Conservation (phyloP, 2,888 invertebrate species). For the Kryphioiulus occultus region DNA sequence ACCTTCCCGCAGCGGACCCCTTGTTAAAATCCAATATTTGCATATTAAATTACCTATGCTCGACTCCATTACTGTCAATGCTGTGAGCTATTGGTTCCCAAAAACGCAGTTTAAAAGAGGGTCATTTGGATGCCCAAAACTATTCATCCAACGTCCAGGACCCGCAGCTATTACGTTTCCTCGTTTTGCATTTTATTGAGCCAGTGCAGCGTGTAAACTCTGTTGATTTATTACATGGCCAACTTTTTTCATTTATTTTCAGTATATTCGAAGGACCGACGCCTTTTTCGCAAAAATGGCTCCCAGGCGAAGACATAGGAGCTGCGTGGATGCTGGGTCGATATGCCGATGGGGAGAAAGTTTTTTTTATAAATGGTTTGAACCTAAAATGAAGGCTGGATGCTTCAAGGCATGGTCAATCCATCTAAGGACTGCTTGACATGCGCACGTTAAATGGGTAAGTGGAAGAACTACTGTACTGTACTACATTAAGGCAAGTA, state of each 20-base stretch:
- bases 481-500: no score
- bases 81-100: background rate
- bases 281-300: conserved; percentile 16
- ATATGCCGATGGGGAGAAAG: background rate
- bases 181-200: conserved; percentile 31
- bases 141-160: conserved; percentile 20
- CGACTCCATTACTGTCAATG: conserved; percentile 22
- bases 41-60: conserved; percentile 21
- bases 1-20: background rate
- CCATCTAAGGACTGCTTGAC: background rate
- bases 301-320: background rate
- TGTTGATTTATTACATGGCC: conserved; percentile 4
- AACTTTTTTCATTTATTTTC: conserved; percentile 35
- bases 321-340: conserved; percentile 1
- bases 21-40: conserved; percentile 31
- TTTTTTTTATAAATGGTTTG: background rate
- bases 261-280: background rate
- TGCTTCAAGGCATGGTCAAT: background rate
- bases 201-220: conserved; percentile 35
- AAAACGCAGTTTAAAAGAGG: background rate
- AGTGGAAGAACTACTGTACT: background rate
- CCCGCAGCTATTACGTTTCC: background rate
- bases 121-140: conserved; percentile 3
- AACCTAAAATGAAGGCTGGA: background rate
- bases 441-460: conserved; percentile 13